Conservation (phyloP, 1,140 invertebrate species). For the Rhagoletis zephyria region DNA sequence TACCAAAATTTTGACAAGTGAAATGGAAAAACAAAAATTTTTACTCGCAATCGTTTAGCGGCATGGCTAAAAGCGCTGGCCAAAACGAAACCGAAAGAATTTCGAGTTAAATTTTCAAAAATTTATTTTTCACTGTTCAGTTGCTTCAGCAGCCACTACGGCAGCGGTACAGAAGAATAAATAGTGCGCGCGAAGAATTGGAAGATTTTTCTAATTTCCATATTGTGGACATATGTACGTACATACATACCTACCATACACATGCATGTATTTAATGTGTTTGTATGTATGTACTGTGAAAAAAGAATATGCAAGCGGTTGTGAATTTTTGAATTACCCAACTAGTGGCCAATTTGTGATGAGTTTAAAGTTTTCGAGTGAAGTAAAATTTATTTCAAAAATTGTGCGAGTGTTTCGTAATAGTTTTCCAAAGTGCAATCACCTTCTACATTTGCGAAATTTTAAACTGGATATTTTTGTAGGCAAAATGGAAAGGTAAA, state of each 20-base stretch:
- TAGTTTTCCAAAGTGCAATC: background rate
- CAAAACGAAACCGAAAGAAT: background rate
- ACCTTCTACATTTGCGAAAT: background rate
- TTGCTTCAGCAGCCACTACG: slow-evolving; percentile 38
- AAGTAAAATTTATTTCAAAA: background rate
- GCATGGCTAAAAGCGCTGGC: background rate
- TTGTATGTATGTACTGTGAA: background rate
- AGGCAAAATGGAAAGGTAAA: slow-evolving; percentile 6
- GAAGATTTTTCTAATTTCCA: slow-evolving; percentile 24
- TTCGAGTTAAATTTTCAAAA: slow-evolving; percentile 48
- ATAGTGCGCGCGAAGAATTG: background rate
- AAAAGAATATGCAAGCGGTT: background rate
- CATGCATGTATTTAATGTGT: background rate
- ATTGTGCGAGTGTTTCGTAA: slow-evolving; percentile 38
- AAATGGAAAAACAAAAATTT: slow-evolving; percentile 36
- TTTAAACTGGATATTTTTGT: background rate
- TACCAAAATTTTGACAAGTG: slow-evolving; percentile 43
- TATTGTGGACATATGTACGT: background rate
- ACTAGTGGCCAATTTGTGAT: background rate
- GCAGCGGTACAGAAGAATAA: background rate
- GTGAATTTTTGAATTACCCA: background rate
- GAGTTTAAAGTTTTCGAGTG: background rate
- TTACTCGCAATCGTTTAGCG: background rate
- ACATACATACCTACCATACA: background rate
- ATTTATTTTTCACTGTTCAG: slow-evolving; percentile 18